Evolutionary conservation across 2,113 vertebrate genomes (phyloP).

Genomic region (Ramphastos sulfuratus): DNA sequence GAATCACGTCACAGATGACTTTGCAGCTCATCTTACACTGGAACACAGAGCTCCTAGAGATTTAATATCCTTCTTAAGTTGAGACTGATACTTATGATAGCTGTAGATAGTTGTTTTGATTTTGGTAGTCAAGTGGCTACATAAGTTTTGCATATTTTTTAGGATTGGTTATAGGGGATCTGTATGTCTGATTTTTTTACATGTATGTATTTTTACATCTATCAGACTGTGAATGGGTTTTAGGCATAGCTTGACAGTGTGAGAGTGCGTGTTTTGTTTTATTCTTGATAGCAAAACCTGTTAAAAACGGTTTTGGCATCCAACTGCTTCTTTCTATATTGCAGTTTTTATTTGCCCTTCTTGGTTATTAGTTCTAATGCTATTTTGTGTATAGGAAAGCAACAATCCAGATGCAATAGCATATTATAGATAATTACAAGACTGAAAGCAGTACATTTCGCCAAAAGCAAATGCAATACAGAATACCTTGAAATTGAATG

Average conservation of each 20-base stretch:
- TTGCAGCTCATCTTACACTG: conserved; percentile 98
- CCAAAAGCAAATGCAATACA: not conserved
- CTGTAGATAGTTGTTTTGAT: conserved; percentile 6
- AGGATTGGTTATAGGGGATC: not conserved
- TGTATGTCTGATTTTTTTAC: not conserved
- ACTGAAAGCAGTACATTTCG: conserved; percentile 22
- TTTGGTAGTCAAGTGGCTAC: not conserved
- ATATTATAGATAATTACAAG: not conserved
- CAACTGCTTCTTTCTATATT: not conserved
- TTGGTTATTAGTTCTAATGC: conserved; percentile 2
- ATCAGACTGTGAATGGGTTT: not conserved
- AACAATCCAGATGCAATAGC: not conserved
- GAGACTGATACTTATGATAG: not conserved
- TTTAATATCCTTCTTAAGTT: conserved; percentile 92
- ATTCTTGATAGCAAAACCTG: not conserved
- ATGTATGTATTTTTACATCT: not conserved
- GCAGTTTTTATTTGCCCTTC: conserved; percentile 23
- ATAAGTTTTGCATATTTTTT: not conserved
- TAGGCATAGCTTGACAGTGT: not conserved
- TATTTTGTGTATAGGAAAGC: conserved; percentile 4
- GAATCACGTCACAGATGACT: conserved; percentile 99
- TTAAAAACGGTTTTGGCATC: not conserved
- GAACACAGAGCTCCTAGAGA: conserved; percentile 99
- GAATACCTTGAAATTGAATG: not conserved
- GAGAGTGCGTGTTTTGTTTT: not conserved